Percentiles rank a stretch among this genome's conserved stretches.
phyloP scores from a whole-genome alignment of 2,113 vertebrate species.

The Colistium nudipinnis region DNA sequence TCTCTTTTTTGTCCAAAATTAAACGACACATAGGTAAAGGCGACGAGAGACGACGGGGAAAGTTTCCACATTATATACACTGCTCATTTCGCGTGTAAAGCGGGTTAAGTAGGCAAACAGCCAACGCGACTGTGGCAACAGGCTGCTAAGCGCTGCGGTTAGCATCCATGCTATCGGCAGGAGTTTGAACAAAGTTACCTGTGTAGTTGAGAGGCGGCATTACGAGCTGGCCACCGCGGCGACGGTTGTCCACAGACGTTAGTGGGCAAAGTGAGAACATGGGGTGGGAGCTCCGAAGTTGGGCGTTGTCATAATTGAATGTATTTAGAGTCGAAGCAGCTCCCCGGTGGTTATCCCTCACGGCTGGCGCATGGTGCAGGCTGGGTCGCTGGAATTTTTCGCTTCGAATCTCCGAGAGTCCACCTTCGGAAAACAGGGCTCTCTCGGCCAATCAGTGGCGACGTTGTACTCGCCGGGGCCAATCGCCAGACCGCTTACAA shows the following conservation, averaged over 20 bases:
- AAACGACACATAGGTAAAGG: background rate
- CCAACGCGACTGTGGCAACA: slow-evolving; percentile 26
- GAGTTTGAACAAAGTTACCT: slow-evolving; percentile 79
- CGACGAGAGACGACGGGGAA: accelerated
- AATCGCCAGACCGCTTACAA: slow-evolving; percentile 58
- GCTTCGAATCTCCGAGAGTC: slow-evolving; percentile 70
- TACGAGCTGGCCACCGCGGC: slow-evolving; percentile 16
- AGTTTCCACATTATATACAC: accelerated
- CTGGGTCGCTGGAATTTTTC: slow-evolving; percentile 57
- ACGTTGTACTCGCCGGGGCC: slow-evolving; percentile 56
- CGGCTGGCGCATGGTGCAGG: slow-evolving; percentile 71
- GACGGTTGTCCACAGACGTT: slow-evolving; percentile 38
- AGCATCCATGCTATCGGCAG: slow-evolving; percentile 69
- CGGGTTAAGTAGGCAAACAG: slow-evolving; percentile 18
- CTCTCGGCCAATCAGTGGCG: slow-evolving; percentile 73
- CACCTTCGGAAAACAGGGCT: slow-evolving; percentile 71
- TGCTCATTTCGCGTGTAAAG: background rate
- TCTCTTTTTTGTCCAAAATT: background rate
- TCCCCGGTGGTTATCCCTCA: slow-evolving; percentile 59
- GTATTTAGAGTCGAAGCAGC: slow-evolving; percentile 30
- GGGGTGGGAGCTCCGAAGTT: background rate
- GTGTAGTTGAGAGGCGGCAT: slow-evolving; percentile 57
- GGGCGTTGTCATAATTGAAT: slow-evolving; percentile 31
- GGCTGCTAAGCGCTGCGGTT: slow-evolving; percentile 46
- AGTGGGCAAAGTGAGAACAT: slow-evolving; percentile 11